Percentiles rank a stretch among this genome's conserved stretches.
These are phyloP conservation scores for Caenorhabditis latens DNA, from an alignment of 1,140 invertebrate genomes.

Conservation along the genomic window DNA sequence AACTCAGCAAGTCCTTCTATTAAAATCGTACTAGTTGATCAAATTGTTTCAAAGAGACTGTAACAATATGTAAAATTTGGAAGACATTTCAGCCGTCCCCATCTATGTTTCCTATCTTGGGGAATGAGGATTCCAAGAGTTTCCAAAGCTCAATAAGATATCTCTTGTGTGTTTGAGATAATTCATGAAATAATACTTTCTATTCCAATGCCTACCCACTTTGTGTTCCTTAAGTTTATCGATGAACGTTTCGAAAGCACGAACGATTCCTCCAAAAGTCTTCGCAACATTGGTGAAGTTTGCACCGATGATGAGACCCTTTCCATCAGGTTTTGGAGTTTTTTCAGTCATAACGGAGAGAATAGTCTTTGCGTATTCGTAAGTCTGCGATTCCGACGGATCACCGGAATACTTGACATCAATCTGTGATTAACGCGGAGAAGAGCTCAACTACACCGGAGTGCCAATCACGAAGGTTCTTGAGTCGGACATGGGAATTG, in stretches of 20 bases:
- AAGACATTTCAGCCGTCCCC: no score
- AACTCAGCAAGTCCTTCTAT: no score
- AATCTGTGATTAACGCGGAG: constrained; percentile 98
- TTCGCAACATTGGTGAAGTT: constrained; percentile 99
- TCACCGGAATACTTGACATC: constrained; percentile 99
- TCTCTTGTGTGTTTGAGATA: no score
- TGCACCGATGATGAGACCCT: constrained; percentile 94
- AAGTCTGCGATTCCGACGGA: constrained; percentile 97
- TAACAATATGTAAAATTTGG: no score
- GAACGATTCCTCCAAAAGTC: constrained; percentile 98
- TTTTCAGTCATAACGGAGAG: constrained; percentile 92
- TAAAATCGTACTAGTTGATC: no score
- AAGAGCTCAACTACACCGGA: constrained; percentile 94
- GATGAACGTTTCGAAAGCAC: constrained; percentile 92
- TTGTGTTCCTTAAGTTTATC: constrained; percentile 90
- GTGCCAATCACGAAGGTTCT: constrained; percentile 95
- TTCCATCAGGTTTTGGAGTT: constrained; percentile 82
- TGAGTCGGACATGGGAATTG: constrained; percentile 88
- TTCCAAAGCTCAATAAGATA: no score
- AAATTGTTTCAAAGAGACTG: no score
- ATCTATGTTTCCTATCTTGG: no score
- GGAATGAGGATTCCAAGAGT: no score
- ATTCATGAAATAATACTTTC: no score
- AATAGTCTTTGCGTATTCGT: constrained; percentile 98
- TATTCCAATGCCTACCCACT: no score